Conservation (phyloP, 2,797 vertebrate species). For the Pteropus rufus region DNA sequence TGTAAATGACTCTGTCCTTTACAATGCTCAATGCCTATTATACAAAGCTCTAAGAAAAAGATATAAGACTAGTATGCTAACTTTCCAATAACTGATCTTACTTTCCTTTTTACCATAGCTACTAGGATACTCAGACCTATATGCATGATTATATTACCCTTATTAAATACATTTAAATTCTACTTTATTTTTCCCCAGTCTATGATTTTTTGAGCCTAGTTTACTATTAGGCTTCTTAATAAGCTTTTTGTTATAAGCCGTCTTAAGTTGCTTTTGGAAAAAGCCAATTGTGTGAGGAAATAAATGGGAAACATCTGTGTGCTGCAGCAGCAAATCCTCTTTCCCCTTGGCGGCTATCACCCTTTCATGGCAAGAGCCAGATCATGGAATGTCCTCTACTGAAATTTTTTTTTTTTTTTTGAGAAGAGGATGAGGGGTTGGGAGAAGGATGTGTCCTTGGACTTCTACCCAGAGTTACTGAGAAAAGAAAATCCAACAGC, state of each 20-base stretch:
- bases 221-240: not conserved
- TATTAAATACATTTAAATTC: not conserved
- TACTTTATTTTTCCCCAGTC: not conserved
- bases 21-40: not conserved
- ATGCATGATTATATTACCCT: not conserved
- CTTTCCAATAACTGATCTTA: not conserved
- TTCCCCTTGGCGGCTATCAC: not conserved
- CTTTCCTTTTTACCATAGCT: not conserved
- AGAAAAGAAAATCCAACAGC: not conserved
- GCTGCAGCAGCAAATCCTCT: fast-evolving
- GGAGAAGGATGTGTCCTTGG: not conserved
- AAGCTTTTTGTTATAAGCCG: not conserved
- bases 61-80: not conserved
- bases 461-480: not conserved
- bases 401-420: not conserved
- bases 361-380: not conserved
- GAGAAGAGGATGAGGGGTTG: not conserved
- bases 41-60: not conserved
- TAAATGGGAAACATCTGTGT: not conserved
- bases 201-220: not conserved
- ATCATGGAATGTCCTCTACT: not conserved
- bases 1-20: not conserved
- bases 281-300: not conserved
- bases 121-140: not conserved
- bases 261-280: not conserved